Evolutionary conservation across 2,888 invertebrate genomes (phyloP), one percentile per base, ranked within the genome.

Genomic region (Epicampocera succincta): DNA sequence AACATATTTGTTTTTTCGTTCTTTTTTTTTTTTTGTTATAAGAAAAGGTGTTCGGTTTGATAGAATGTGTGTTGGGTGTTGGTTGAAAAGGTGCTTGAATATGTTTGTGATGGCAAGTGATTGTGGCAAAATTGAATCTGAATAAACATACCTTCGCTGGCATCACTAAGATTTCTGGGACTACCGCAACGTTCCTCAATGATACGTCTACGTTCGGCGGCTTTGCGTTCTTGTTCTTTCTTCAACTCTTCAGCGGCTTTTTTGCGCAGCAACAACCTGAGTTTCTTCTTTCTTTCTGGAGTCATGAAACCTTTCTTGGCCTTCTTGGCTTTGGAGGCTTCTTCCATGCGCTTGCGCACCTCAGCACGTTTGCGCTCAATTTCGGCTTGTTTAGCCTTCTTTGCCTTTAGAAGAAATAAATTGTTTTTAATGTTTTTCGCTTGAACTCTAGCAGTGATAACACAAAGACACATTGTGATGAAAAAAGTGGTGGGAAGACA

Each of bases 301-400:
- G 99, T 98, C 97, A 98, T 98, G 95, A 99, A 99, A 94, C 99
- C 99, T 93, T 99, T 99, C 96, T 99, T 99, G 92, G 97, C 98
- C 93, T 98, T 98, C 93, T 99, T 99, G 91, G 97, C 97, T 92
- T 97, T 97, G 92, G 98, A 97, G 92, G 98, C 98, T 92, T 98
- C 98, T 93, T 99, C 99, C 94, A 99, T 96, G 91, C 98, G 97
- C 93, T 97, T 97, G 92, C 98, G 96, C 92, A 99, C 98, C 93
- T 99, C 98, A 91, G 98, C 98, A 93, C 98, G 97, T 94, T 98
- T 98, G 93, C 97, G 96, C 93, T 98, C 98, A 92, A 98, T 98
- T 92, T 98, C 98, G 92, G 96, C 96, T 94, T 97, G 98, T 94
- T 97, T 98, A 94, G 96, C 97, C 94, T 96, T 97, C 95, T 97